Evolutionary conservation across 37 sponge, comb jelly and placozoan species (phyloP).

Genomic region (Geodia barretti): DNA sequence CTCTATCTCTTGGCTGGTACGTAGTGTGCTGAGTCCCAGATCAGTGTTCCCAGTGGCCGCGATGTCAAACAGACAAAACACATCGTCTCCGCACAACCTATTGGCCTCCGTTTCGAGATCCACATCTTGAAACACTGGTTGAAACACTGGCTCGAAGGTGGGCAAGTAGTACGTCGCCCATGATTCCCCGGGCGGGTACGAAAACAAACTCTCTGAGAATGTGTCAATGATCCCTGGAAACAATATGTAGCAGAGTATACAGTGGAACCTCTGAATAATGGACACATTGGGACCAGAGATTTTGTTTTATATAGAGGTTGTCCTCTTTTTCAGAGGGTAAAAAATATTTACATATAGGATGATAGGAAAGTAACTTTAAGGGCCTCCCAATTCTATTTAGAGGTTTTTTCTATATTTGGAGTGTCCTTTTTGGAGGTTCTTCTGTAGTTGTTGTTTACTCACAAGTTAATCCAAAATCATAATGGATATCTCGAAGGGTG

Average conservation of each 20-base stretch:
- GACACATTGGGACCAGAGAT: not conserved
- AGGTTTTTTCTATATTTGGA: not conserved
- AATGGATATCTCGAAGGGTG: conserved; percentile 39
- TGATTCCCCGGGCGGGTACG: conserved; percentile 32
- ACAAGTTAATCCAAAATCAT: conserved; percentile 66
- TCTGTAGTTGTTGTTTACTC: conserved; percentile 12
- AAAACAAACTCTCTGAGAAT: conserved; percentile 33
- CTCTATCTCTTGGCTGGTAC: conserved; percentile 10
- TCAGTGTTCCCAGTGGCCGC: conserved; percentile 42
- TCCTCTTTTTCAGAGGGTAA: too few species aligned
- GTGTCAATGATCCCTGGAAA: conserved; percentile 48
- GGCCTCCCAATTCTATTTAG: not conserved
- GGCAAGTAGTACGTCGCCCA: conserved; percentile 45
- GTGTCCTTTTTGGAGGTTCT: not conserved
- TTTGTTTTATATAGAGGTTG: not conserved
- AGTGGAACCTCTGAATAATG: not conserved
- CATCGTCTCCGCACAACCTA: conserved; percentile 29
- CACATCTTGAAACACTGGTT: conserved; percentile 13
- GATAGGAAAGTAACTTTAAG: not conserved
- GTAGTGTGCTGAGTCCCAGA: conserved; percentile 23
- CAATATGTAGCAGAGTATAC: not conserved
- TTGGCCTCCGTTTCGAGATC: conserved; percentile 14
- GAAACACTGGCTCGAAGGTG: conserved; percentile 20
- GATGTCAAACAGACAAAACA: conserved; percentile 43
- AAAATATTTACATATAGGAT: not conserved